phyloP scores from a whole-genome alignment of 2,113 vertebrate genomes.

The Elaphurus davidianus region DNA sequence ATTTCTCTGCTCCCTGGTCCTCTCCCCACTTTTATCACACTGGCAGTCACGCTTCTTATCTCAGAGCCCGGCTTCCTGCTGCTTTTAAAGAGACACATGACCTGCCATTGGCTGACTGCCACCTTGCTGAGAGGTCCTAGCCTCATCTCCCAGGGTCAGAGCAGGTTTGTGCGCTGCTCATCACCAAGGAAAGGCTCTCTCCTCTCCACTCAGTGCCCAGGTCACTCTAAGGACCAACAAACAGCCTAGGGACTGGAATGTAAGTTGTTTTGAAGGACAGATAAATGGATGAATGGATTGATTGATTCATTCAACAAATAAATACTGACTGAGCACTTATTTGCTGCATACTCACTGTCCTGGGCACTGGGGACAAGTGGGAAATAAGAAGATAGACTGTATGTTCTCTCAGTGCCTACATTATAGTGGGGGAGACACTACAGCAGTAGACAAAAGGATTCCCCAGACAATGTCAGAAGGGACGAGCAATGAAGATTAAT shows the following conservation, averaged over 20 bases:
- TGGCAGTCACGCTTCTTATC: slow-evolving; percentile 30
- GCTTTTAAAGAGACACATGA: slow-evolving; percentile 35
- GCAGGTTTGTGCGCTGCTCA: not conserved
- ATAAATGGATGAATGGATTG: not conserved
- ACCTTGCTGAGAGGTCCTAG: not conserved
- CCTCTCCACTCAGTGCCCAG: not conserved
- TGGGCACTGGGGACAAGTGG: not conserved
- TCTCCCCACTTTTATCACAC: slow-evolving; percentile 1
- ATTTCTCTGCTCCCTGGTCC: not conserved
- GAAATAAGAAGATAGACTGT: not conserved
- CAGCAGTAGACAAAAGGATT: not conserved
- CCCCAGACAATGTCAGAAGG: not conserved
- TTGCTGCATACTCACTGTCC: not conserved
- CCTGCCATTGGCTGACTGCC: not conserved
- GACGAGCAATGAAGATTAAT: not conserved
- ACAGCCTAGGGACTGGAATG: not conserved
- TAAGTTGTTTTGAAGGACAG: not conserved
- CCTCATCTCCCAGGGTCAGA: not conserved
- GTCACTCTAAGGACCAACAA: not conserved
- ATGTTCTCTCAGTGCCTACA: not conserved
- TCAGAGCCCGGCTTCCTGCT: slow-evolving; percentile 53
- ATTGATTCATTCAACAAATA: not conserved
- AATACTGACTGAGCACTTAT: not conserved
- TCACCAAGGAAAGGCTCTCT: not conserved
- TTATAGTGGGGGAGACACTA: not conserved